phyloP scores from a whole-genome alignment of 2,888 invertebrate species.

The Agrotis puta region DNA sequence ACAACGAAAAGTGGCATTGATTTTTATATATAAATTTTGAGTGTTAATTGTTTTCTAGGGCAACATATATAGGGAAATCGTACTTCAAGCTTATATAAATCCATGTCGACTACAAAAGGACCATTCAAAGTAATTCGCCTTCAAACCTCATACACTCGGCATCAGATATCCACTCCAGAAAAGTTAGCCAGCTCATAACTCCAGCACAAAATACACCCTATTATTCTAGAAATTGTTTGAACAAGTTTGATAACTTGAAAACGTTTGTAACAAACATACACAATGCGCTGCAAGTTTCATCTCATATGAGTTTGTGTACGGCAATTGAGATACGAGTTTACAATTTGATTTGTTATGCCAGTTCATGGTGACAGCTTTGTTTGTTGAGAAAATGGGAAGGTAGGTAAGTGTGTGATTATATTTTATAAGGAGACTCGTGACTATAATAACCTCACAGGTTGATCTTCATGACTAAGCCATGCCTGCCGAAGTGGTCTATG shows the following conservation, averaged over 20 bases:
- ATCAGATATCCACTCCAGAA: not conserved
- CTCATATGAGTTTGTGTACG: conserved; percentile 21
- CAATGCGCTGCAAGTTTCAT: conserved; percentile 16
- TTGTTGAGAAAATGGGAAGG: not conserved
- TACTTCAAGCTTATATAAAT: too few species aligned
- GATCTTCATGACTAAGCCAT: too few species aligned
- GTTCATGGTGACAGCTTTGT: not conserved
- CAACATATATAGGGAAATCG: too few species aligned
- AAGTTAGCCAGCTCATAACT: conserved; percentile 1
- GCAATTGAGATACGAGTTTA: conserved; percentile 5
- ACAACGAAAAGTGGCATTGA: too few species aligned
- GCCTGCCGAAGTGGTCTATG: too few species aligned
- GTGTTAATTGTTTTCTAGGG: too few species aligned
- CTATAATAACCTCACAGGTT: too few species aligned
- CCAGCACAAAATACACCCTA: conserved; percentile 17
- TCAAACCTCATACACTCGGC: not conserved
- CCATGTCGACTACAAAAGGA: too few species aligned
- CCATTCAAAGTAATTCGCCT: not conserved
- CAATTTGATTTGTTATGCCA: conserved; percentile 9
- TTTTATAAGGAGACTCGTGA: too few species aligned
- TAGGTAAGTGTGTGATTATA: too few species aligned
- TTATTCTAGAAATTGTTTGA: conserved; percentile 33
- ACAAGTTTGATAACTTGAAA: conserved; percentile 38
- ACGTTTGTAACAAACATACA: conserved; percentile 25
- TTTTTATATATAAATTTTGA: too few species aligned